Percentiles rank a stretch among this genome's conserved stretches.
phyloP scores from a whole-genome alignment of 2,888 invertebrate genomes.

The Panorpa germanica region DNA sequence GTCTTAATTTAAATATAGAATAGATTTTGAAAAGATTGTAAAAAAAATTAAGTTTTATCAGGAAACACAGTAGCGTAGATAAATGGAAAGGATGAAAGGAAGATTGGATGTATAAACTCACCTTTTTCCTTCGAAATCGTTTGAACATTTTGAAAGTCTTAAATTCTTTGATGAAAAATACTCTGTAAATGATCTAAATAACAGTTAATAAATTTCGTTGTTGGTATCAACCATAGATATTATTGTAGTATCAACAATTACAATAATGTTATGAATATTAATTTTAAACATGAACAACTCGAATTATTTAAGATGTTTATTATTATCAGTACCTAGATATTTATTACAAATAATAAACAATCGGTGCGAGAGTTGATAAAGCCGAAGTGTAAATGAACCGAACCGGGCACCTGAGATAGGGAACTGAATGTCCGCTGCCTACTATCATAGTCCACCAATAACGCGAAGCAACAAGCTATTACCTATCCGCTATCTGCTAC shows the following conservation, averaged over 20 bases:
- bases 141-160: slow-evolving; percentile 6
- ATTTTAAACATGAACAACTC: neutral
- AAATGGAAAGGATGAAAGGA: slow-evolving; percentile 15
- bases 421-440: too few species aligned
- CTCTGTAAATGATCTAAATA: slow-evolving; percentile 5
- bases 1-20: too few species aligned
- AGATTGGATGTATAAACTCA: slow-evolving; percentile 16
- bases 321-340: too few species aligned
- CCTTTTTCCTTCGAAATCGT: slow-evolving; percentile 7
- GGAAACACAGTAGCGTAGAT: slow-evolving; percentile 12
- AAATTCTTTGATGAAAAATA: slow-evolving; percentile 3
- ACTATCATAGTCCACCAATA: too few species aligned
- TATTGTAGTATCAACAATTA: slow-evolving; percentile 3
- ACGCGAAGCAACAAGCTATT: too few species aligned
- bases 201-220: neutral
- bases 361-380: too few species aligned
- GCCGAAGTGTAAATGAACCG: too few species aligned
- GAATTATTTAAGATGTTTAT: too few species aligned
- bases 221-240: slow-evolving; percentile 2
- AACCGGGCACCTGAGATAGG: too few species aligned
- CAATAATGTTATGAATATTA: slow-evolving; percentile 9
- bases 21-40: slow-evolving; percentile 2
- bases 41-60: slow-evolving; percentile 5
- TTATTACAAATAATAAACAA: too few species aligned
- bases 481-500: too few species aligned